These are phyloP conservation scores for Sebastes alutus DNA, from an alignment of 2,797 vertebrate genomes.

Conservation along the genomic window DNA sequence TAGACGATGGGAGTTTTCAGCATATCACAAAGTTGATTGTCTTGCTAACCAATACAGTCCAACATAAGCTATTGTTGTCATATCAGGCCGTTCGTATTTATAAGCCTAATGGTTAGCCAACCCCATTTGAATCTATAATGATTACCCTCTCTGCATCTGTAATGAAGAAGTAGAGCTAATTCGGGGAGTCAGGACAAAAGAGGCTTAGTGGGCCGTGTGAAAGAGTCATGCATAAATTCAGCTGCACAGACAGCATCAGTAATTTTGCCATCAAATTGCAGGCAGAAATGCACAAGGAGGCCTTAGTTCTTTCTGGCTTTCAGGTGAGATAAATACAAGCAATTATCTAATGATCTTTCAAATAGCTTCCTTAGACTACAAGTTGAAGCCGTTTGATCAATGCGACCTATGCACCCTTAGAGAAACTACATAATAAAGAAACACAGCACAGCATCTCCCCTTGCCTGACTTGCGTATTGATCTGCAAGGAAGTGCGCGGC, in stretches of 20 bases:
- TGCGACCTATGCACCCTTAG: constrained; percentile 30
- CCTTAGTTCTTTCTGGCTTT: constrained; percentile 27
- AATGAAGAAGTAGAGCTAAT: constrained; percentile 32
- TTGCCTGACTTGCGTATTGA: constrained; percentile 58
- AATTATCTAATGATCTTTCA: constrained; percentile 70
- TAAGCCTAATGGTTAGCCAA: constrained; percentile 36
- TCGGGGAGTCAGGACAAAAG: constrained; percentile 37
- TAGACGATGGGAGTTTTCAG: background rate
- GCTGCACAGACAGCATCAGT: constrained; percentile 28
- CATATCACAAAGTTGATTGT: background rate
- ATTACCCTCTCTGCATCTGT: constrained; percentile 40
- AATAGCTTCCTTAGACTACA: constrained; percentile 48
- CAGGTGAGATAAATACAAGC: constrained; percentile 63
- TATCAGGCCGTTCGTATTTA: constrained; percentile 24
- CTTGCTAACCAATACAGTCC: background rate
- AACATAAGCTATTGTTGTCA: constrained; percentile 8
- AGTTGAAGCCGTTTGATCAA: constrained; percentile 57
- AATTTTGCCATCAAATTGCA: constrained; percentile 47
- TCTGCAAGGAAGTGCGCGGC: constrained; percentile 19
- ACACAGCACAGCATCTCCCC: constrained; percentile 29
- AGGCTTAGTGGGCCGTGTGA: constrained; percentile 7
- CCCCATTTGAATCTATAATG: constrained; percentile 43
- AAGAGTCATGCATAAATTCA: constrained; percentile 25
- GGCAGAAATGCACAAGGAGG: background rate
- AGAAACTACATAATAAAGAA: constrained; percentile 60